phyloP scores from a whole-genome alignment of 2,888 invertebrate genomes.

The Cephus pygmeus region DNA sequence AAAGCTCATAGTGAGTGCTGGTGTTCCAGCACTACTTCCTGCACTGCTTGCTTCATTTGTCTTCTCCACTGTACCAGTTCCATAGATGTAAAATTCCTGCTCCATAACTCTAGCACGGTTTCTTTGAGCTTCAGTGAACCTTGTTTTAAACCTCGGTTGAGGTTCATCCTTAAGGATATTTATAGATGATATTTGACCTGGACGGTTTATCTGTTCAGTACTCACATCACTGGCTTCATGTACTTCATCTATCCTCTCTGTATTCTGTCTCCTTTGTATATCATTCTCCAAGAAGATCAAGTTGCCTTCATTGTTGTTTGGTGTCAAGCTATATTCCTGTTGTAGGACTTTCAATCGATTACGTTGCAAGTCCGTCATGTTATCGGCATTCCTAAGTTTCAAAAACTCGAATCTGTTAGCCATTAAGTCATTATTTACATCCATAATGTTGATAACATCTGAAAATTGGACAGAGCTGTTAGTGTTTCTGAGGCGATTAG shows the following conservation, averaged over 20 bases:
- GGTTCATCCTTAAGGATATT: not conserved
- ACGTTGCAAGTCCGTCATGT: conserved; percentile 71
- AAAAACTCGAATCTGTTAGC: conserved; percentile 21
- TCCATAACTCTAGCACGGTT: conserved; percentile 34
- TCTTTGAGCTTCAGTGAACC: conserved; percentile 30
- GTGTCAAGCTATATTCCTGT: conserved; percentile 69
- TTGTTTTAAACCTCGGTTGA: conserved; percentile 8
- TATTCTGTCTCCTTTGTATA: conserved; percentile 36
- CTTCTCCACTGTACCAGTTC: not conserved
- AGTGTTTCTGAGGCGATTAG: conserved; percentile 15
- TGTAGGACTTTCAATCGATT: conserved; percentile 74
- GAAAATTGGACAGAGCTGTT: conserved; percentile 12
- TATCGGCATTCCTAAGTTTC: conserved; percentile 53
- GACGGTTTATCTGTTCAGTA: conserved; percentile 55
- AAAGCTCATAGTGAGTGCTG: conserved; percentile 3
- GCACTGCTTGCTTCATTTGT: conserved; percentile 8
- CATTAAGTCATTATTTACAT: conserved; percentile 6
- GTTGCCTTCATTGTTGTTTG: conserved; percentile 49
- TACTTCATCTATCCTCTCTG: conserved; percentile 47
- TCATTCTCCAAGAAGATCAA: conserved; percentile 48
- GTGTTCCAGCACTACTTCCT: conserved; percentile 2
- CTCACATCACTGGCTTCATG: conserved; percentile 26
- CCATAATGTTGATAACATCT: not conserved
- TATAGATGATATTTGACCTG: not conserved
- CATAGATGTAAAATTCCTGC: conserved; percentile 23